Percentiles rank a stretch among this genome's conserved stretches.
These are phyloP conservation scores for Drosophila pandora DNA, from an alignment of 1,140 invertebrate genomes.

Conservation along the genomic window DNA sequence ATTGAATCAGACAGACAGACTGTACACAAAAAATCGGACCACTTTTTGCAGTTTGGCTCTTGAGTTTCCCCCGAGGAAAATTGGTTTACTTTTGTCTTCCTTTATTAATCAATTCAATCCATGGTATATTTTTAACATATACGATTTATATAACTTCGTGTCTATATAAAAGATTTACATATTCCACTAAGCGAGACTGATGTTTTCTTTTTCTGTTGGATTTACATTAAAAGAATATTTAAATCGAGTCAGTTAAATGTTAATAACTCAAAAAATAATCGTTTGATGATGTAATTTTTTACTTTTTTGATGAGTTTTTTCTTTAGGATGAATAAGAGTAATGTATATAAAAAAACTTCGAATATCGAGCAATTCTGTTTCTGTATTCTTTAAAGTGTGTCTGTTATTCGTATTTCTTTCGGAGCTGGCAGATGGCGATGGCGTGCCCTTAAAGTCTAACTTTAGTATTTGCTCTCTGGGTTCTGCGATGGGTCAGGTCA, in stretches of 20 bases:
- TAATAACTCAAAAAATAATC: background rate
- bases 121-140: conserved; percentile 42
- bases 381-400: background rate
- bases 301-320: background rate
- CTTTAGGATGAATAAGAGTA: background rate
- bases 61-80: conserved; percentile 10
- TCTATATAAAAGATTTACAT: conserved; percentile 18
- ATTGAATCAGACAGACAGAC: background rate
- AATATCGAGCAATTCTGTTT: conserved; percentile 15
- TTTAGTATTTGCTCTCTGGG: background rate
- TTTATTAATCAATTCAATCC: conserved; percentile 39
- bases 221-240: background rate
- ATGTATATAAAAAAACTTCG: background rate
- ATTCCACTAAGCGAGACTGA: background rate
- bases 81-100: conserved; percentile 17
- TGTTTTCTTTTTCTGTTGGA: background rate
- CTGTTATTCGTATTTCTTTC: background rate
- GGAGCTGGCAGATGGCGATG: background rate
- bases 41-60: background rate
- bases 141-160: conserved; percentile 26
- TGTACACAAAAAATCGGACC: background rate
- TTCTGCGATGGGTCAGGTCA: background rate
- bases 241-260: background rate
- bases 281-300: background rate
- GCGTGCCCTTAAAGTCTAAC: background rate